Base-by-base conservation (phyloP, 2,113 vertebrate genomes). In the Chlorocebus sabaeus region DNA sequence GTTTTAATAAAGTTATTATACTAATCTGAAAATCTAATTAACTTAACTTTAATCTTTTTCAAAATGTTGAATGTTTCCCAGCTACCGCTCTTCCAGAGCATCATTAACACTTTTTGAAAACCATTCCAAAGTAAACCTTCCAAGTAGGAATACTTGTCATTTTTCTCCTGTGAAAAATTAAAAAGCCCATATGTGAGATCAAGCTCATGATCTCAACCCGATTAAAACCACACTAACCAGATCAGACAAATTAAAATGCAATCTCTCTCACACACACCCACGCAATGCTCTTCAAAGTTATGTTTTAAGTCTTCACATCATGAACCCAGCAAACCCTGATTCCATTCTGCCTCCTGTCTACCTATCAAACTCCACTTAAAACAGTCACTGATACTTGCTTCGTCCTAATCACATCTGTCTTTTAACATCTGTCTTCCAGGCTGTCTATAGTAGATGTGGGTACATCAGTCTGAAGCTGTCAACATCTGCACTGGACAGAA, bases 1-100 rank as follows among this genome's bases (percentile, higher is more conserved):
- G 67, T 48, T 73, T 57, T 95, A 96, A 86, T 93, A 78, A 96
- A 93, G 61, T 95, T 86, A 95, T 91, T 90, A 88, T 10, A 93
- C 68, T 89, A 85, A 97, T 96, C 40, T 78, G 32, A 86, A 97
- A 95, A 90, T 20, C 61, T 95, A 97, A 97, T 81, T 97, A 96
- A 85, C 76, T 79, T 68, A 30, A 96, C 70, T 79, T 94, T 90
- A 73, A 93, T 75, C 52, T 87, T 92, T 76, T 89, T 93, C 72
- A 93, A 92, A 98, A 89, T 96, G 43, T 90, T 97, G 57, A 79
- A 80, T 93, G 52, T 79, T 96, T 90, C 68, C 76, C 67, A 85
- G 16, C 48, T 96, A 76, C 13, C 83, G 79, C 84, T 85, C 38
- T 95, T 96, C 72, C 78, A 86, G 40, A 92, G 14, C 38, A 94